These are phyloP conservation scores for human (Homo sapiens) DNA, from an alignment of 2,113 vertebrate species.

Conservation along the genomic window GRCh38 chr1:177143001-177143500, in stretches of 20 bases:
- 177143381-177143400: neutral
- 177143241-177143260: constrained; percentile 64
- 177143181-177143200: constrained; percentile 73
- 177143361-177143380: constrained; percentile 51
- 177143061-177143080: neutral
- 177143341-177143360: constrained; percentile 48
- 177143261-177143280: constrained; percentile 65
- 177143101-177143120: constrained; percentile 56
- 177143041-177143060: neutral
- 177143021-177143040: neutral
- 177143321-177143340: constrained; percentile 63
- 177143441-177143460: neutral
- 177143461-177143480: neutral
- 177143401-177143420: constrained; percentile 32
- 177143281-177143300: constrained; percentile 67
- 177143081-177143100: constrained; percentile 53
- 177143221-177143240: constrained; percentile 74
- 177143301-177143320: constrained; percentile 74
- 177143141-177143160: constrained; percentile 43
- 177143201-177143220: constrained; percentile 74
- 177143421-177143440: constrained; percentile 30
- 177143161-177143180: constrained; percentile 66
- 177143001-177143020: constrained; percentile 64
- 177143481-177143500: neutral
- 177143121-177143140: constrained; percentile 60